These are phyloP conservation scores for Drosophila littoralis DNA, from an alignment of 1,140 invertebrate species.

Conservation along the genomic window DNA sequence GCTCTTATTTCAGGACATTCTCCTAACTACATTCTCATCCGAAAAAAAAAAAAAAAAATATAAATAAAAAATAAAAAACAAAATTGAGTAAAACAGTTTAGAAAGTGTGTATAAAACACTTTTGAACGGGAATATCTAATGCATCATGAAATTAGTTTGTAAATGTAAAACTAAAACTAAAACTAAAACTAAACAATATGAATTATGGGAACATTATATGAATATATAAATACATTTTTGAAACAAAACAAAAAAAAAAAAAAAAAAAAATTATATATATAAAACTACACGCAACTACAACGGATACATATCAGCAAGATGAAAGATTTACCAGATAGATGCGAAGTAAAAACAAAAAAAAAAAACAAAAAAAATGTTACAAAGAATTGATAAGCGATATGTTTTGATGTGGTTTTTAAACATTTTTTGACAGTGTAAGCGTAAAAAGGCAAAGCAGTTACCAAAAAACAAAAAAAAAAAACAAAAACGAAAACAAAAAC, in stretches of 20 bases:
- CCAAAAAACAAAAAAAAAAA: constrained; percentile 56
- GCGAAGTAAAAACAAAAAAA: constrained; percentile 52
- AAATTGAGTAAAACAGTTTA: constrained; percentile 8
- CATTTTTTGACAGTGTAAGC: constrained; percentile 70
- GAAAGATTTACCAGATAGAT: constrained; percentile 47
- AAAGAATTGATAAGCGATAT: constrained; percentile 63
- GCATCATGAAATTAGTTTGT: constrained; percentile 54
- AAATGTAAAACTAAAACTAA: constrained; percentile 55
- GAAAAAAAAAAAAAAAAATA: constrained; percentile 19
- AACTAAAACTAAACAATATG: constrained; percentile 80
- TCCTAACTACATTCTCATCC: constrained; percentile 53
- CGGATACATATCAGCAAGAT: constrained; percentile 83
- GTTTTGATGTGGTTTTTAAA: constrained; percentile 79
- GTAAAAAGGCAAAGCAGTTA: constrained; percentile 74
- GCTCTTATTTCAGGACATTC: constrained; percentile 58
- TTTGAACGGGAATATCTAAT: constrained; percentile 40
- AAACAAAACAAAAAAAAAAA: constrained; percentile 33
- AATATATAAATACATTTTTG: constrained; percentile 67
- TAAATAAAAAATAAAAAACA: background rate
- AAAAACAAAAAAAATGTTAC: constrained; percentile 36
- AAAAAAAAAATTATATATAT: constrained; percentile 28
- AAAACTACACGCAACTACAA: constrained; percentile 68
- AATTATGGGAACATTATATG: constrained; percentile 84
- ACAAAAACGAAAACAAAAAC: constrained; percentile 2
- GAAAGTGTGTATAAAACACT: constrained; percentile 11